Conservation (phyloP, 2,888 invertebrate genomes). For the Microctonus brassicae region DNA sequence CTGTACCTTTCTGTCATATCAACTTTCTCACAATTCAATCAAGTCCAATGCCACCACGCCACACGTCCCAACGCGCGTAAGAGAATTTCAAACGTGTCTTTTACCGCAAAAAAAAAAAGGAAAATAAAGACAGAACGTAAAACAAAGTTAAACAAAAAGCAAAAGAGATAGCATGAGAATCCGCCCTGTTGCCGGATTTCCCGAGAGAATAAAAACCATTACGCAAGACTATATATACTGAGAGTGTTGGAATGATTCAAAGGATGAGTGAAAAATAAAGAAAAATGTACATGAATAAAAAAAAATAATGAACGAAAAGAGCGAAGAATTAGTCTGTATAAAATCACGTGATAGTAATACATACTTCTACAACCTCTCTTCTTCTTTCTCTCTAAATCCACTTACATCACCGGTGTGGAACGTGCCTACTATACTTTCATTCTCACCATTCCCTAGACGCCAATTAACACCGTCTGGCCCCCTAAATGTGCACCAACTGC, state of each 20-base stretch:
- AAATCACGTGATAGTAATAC: not conserved
- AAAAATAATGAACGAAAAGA: not conserved
- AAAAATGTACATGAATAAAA: not conserved
- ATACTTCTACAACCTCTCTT: not conserved
- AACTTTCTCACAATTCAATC: conserved; percentile 20
- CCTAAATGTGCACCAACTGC: not conserved
- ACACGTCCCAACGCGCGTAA: conserved; percentile 26
- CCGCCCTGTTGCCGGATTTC: conserved; percentile 34
- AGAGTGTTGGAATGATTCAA: not conserved
- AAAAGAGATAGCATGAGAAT: not conserved
- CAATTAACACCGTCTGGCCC: conserved; percentile 12
- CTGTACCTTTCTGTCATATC: not conserved
- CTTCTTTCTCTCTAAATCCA: not conserved
- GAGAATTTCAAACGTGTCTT: conserved; percentile 36
- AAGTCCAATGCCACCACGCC: conserved; percentile 5
- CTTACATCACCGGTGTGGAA: conserved; percentile 9
- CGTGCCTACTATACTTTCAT: conserved; percentile 12
- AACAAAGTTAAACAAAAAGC: not conserved
- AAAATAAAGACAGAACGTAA: not conserved
- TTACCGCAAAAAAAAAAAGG: conserved; percentile 16
- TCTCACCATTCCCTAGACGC: not conserved
- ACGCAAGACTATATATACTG: conserved; percentile 17
- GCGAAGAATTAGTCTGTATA: not conserved
- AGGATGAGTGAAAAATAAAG: not conserved
- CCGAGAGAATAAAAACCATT: conserved; percentile 37